These are phyloP conservation scores for Glaucomys volans DNA, from an alignment of 2,113 vertebrate genomes.

Conservation along the genomic window DNA sequence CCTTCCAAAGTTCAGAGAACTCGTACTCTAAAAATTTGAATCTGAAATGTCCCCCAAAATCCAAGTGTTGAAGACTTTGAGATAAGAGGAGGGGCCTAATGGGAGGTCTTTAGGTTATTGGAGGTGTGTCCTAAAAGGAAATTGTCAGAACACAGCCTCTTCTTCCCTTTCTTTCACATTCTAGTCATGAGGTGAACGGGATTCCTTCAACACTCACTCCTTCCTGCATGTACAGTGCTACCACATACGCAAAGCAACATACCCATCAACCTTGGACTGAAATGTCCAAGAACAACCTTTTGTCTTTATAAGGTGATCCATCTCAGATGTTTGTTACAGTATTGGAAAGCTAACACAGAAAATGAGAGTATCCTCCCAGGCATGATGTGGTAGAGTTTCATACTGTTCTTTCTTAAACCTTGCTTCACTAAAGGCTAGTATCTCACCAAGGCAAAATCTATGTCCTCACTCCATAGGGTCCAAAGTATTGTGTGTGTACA, in stretches of 20 bases:
- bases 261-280: background rate
- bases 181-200: background rate
- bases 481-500: fast-evolving
- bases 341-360: too few species aligned
- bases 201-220: background rate
- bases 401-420: fast-evolving
- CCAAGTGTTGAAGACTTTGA: background rate
- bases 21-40: background rate
- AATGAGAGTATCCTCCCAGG: fast-evolving
- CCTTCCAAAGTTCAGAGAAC: background rate
- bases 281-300: background rate
- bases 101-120: background rate
- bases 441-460: background rate
- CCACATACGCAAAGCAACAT: background rate
- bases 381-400: fast-evolving
- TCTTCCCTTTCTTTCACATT: background rate
- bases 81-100: background rate
- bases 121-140: too few species aligned
- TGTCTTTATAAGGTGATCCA: background rate
- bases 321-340: background rate
- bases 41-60: too few species aligned
- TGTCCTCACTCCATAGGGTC: background rate
- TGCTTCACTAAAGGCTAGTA: fast-evolving
- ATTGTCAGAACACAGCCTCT: background rate
- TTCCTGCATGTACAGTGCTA: background rate